Percentiles rank a stretch among this genome's conserved stretches.
Conservation (phyloP, 1,140 invertebrate species). For the Drosophila orosa region DNA sequence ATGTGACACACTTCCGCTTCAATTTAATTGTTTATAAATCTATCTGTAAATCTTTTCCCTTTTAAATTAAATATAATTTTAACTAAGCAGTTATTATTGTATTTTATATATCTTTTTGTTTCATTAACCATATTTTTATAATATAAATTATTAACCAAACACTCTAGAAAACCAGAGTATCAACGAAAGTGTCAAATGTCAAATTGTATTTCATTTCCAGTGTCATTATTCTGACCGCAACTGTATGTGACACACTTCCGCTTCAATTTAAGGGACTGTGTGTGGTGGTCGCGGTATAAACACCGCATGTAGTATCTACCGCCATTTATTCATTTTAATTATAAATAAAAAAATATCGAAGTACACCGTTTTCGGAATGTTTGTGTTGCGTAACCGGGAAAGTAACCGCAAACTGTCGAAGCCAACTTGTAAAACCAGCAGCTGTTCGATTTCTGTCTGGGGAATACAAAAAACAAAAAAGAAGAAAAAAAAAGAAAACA, state of each 20-base stretch:
- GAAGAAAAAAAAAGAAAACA: constrained; percentile 7
- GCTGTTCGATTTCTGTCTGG: constrained; percentile 32
- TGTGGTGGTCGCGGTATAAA: constrained; percentile 8
- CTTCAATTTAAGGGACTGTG: constrained; percentile 22
- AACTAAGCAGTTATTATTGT: neutral
- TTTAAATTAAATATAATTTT: neutral
- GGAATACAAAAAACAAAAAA: constrained; percentile 1
- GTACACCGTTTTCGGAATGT: constrained; percentile 11
- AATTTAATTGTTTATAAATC: no score
- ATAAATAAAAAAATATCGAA: constrained; percentile 31
- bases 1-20: no score
- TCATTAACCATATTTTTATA: neutral
- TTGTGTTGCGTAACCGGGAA: constrained; percentile 24
- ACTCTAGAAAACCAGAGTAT: neutral
- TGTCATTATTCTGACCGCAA: constrained; percentile 23
- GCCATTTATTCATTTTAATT: constrained; percentile 34
- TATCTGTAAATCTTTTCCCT: no score
- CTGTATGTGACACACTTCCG: constrained; percentile 34
- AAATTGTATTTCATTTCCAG: neutral
- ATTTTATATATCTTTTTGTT: neutral
- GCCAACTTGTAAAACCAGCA: constrained; percentile 23
- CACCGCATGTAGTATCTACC: constrained; percentile 20
- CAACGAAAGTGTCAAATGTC: neutral
- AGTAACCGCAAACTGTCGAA: constrained; percentile 17
- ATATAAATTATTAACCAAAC: neutral